Evolutionary conservation across 2,888 invertebrate genomes (phyloP).

Genomic region (Drosophila eohydei): DNA sequence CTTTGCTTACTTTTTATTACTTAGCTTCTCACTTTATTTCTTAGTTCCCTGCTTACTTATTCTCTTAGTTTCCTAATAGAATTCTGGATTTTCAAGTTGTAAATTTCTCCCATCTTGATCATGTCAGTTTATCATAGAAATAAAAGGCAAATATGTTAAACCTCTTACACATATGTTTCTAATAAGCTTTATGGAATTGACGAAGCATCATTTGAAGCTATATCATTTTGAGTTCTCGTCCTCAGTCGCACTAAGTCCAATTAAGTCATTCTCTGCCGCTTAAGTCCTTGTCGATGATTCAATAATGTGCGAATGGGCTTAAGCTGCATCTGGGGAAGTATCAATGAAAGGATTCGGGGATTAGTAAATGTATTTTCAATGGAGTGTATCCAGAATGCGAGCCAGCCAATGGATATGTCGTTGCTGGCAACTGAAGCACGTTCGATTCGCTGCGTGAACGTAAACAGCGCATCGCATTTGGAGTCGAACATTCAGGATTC

Average conservation of each 20-base stretch:
- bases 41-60: neutral
- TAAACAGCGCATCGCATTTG: constrained; percentile 47
- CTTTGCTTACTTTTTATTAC: neutral
- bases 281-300: constrained; percentile 1
- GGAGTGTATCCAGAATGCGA: constrained; percentile 48
- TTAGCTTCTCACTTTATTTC: neutral
- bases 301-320: constrained; percentile 24
- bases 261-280: neutral
- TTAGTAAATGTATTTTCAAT: constrained; percentile 45
- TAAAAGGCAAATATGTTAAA: no score
- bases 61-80: neutral
- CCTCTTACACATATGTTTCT: no score
- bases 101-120: no score
- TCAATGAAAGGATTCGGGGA: constrained; percentile 44
- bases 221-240: neutral
- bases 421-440: constrained; percentile 43
- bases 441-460: constrained; percentile 44
- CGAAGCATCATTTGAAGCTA: neutral
- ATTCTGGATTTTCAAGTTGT: neutral
- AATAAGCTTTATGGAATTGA: neutral
- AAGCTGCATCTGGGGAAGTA: constrained; percentile 7
- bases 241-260: neutral
- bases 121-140: no score
- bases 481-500: constrained; percentile 16
- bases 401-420: constrained; percentile 28